These are phyloP conservation scores for Amitus sp. DNA, from an alignment of 2,888 invertebrate species.

Conservation along the genomic window DNA sequence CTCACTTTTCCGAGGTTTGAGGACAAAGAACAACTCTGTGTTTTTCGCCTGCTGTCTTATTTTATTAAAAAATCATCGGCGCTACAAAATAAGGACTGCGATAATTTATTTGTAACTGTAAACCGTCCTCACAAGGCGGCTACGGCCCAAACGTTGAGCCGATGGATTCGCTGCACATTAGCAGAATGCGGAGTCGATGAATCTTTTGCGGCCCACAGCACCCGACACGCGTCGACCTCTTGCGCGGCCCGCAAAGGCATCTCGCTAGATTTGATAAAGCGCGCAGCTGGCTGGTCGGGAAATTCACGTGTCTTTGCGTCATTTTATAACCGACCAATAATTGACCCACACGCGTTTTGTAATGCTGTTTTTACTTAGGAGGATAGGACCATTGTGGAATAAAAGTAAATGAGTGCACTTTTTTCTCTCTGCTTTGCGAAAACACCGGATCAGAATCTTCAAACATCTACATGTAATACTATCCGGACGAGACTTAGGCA, in stretches of 20 bases:
- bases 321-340: not conserved
- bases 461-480: not conserved
- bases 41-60: not conserved
- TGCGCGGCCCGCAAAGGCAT: not conserved
- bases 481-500: conserved; percentile 1
- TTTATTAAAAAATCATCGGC: too few relatives aligned
- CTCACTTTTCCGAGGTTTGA: conserved; percentile 10
- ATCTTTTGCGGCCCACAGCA: not conserved
- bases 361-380: too few relatives aligned
- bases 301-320: not conserved
- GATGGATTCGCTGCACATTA: not conserved
- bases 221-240: not conserved
- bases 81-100: not conserved
- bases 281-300: not conserved
- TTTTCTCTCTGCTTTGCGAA: not conserved
- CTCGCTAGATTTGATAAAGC: not conserved
- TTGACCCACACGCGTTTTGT: not conserved
- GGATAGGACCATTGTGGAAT: not conserved
- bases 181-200: not conserved
- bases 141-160: not conserved
- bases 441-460: not conserved
- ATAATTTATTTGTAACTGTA: not conserved
- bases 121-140: not conserved
- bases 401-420: not conserved
- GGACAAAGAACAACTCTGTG: conserved; percentile 15